Conservation (phyloP, 2,113 vertebrate genomes). For the Numida meleagris region DNA sequence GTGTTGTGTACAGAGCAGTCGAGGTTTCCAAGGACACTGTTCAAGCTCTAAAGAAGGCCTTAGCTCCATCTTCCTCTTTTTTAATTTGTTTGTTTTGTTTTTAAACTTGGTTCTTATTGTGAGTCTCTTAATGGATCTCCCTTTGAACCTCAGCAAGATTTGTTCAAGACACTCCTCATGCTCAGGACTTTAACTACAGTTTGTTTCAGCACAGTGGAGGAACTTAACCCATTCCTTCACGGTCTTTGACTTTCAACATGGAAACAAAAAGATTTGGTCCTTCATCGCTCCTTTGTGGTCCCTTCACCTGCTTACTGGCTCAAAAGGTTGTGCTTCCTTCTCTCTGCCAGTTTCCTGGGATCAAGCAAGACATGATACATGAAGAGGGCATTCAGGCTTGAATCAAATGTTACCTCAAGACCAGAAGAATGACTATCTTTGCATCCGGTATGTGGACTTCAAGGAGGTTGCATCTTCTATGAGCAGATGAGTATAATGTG, state of each 20-base stretch:
- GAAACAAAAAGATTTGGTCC: slow-evolving; percentile 26
- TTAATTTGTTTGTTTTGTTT: not conserved
- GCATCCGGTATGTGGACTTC: slow-evolving; percentile 60
- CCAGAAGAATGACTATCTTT: slow-evolving; percentile 57
- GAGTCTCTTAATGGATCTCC: not conserved
- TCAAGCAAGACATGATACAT: slow-evolving; percentile 57
- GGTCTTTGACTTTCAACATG: slow-evolving; percentile 23
- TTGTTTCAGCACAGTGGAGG: slow-evolving; percentile 11
- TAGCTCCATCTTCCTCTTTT: not conserved
- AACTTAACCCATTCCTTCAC: slow-evolving; percentile 27
- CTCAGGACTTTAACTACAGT: not conserved
- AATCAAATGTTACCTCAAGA: slow-evolving; percentile 60
- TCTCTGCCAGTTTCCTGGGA: slow-evolving; percentile 68
- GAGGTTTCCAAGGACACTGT: not conserved
- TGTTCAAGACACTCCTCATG: not conserved
- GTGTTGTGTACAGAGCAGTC: not conserved
- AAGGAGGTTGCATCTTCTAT: slow-evolving; percentile 63
- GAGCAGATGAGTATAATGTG: slow-evolving; percentile 69
- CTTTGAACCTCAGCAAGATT: not conserved
- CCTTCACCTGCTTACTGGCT: slow-evolving; percentile 54
- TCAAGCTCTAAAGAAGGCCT: not conserved
- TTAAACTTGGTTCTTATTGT: not conserved
- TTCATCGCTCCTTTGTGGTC: slow-evolving; percentile 56
- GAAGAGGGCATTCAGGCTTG: slow-evolving; percentile 65
- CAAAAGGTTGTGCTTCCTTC: slow-evolving; percentile 70